Conservation (phyloP, 1,140 invertebrate species). For the Rhagoletis zephyria region DNA sequence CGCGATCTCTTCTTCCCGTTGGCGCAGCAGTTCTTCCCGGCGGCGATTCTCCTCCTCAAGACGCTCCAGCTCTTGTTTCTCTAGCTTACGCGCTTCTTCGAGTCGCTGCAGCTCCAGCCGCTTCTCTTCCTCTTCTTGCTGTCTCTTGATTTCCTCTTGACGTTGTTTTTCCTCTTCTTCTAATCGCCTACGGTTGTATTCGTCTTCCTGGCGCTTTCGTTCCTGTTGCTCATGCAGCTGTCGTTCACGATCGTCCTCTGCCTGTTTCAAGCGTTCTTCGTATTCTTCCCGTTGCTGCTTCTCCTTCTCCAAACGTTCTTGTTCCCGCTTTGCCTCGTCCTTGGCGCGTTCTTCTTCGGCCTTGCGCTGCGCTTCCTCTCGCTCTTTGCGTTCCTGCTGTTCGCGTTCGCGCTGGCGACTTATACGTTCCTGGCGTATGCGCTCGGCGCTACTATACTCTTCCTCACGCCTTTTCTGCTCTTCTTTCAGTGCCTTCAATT, state of each 20-base stretch:
- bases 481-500: constrained; percentile 61
- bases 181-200: constrained; percentile 60
- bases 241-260: constrained; percentile 65
- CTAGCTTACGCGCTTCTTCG: constrained; percentile 64
- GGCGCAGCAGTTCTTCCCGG: constrained; percentile 61
- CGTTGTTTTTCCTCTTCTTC: constrained; percentile 64
- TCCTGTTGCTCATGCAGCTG: constrained; percentile 65
- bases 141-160: constrained; percentile 62
- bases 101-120: constrained; percentile 61
- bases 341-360: constrained; percentile 60
- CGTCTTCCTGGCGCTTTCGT: constrained; percentile 64
- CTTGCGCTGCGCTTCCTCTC: constrained; percentile 57
- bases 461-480: constrained; percentile 58
- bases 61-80: constrained; percentile 64
- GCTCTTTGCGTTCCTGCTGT: constrained; percentile 58
- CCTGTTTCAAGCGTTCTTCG: constrained; percentile 60
- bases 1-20: constrained; percentile 63
- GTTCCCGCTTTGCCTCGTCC: constrained; percentile 59
- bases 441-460: constrained; percentile 61
- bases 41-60: constrained; percentile 65
- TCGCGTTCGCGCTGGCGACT: constrained; percentile 62
- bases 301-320: constrained; percentile 62
- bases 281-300: constrained; percentile 63
- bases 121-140: constrained; percentile 67
- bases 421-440: constrained; percentile 60